Evolutionary conservation across 2,888 invertebrate species (phyloP).

Genomic region (Ceratothoa steindachneri): DNA sequence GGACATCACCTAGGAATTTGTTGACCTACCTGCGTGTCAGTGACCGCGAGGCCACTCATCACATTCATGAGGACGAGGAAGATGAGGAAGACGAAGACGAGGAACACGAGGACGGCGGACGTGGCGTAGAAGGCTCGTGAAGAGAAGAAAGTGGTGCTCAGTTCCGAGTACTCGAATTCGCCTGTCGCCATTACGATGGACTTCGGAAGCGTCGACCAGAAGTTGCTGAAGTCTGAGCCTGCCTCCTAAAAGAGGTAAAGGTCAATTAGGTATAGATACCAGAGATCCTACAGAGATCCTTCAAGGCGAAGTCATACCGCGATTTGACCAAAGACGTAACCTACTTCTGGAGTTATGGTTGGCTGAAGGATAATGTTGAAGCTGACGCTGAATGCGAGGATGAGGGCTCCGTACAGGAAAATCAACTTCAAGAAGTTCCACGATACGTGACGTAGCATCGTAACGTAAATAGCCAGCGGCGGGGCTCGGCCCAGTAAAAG

Average conservation of each 20-base stretch:
- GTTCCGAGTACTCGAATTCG: slow-evolving; percentile 46
- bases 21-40: slow-evolving; percentile 38
- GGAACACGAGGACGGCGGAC: slow-evolving; percentile 43
- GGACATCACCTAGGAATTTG: too few species aligned
- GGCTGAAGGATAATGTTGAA: slow-evolving; percentile 46
- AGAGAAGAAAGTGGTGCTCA: slow-evolving; percentile 25
- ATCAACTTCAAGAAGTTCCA: slow-evolving; percentile 44
- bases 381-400: slow-evolving; percentile 44
- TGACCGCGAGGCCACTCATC: slow-evolving; percentile 46
- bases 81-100: slow-evolving; percentile 47
- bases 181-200: slow-evolving; percentile 47
- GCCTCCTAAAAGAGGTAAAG: neutral
- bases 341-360: slow-evolving; percentile 16
- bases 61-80: slow-evolving; percentile 48
- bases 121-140: slow-evolving; percentile 3
- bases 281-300: too few species aligned
- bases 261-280: too few species aligned
- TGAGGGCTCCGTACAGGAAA: slow-evolving; percentile 40
- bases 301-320: too few species aligned
- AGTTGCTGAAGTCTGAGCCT: slow-evolving; percentile 22
- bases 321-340: too few species aligned
- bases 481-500: slow-evolving; percentile 42
- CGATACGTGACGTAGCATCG: slow-evolving; percentile 45
- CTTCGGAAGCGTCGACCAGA: slow-evolving; percentile 45
- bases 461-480: slow-evolving; percentile 43